Evolutionary conservation across 2,797 vertebrate genomes (phyloP).

Genomic region (Lycodopsis pacificus): DNA sequence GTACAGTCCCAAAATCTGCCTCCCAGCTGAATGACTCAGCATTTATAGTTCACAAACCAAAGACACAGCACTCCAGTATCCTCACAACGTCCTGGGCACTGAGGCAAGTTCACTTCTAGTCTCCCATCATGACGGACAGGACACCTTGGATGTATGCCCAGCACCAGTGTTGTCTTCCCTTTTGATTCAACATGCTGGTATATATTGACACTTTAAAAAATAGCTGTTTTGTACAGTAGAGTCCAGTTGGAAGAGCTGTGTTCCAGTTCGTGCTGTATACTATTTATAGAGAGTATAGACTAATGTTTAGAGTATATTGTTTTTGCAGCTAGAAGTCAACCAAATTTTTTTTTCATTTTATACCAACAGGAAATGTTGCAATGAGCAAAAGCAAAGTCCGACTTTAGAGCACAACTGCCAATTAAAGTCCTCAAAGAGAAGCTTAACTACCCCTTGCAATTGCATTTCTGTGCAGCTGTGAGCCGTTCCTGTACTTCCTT

Average conservation of each 20-base stretch:
- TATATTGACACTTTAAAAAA: not conserved
- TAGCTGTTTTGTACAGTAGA: not conserved
- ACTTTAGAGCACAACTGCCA: not conserved
- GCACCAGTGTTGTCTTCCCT: not conserved
- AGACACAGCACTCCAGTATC: conserved; percentile 1
- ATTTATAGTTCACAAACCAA: conserved; percentile 13
- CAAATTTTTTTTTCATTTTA: not conserved
- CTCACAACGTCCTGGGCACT: not conserved
- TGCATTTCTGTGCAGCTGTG: not conserved
- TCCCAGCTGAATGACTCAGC: not conserved
- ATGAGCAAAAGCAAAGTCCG: not conserved
- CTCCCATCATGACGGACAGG: not conserved
- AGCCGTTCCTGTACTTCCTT: not conserved
- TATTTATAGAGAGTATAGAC: not conserved
- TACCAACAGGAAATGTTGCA: not conserved
- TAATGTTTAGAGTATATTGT: not conserved
- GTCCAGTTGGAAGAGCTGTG: not conserved
- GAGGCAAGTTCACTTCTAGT: not conserved
- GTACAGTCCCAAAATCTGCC: conserved; percentile 4
- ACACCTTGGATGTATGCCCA: not conserved
- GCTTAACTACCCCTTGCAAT: not conserved
- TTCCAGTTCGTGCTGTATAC: not conserved
- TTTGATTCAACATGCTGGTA: not conserved
- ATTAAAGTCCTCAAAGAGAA: not conserved
- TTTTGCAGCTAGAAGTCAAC: conserved; percentile 6